Percentiles rank a stretch among this genome's conserved stretches.
phyloP scores from a whole-genome alignment of 64 coral and sea anemone species.

The Cladopsammia gracilis region DNA sequence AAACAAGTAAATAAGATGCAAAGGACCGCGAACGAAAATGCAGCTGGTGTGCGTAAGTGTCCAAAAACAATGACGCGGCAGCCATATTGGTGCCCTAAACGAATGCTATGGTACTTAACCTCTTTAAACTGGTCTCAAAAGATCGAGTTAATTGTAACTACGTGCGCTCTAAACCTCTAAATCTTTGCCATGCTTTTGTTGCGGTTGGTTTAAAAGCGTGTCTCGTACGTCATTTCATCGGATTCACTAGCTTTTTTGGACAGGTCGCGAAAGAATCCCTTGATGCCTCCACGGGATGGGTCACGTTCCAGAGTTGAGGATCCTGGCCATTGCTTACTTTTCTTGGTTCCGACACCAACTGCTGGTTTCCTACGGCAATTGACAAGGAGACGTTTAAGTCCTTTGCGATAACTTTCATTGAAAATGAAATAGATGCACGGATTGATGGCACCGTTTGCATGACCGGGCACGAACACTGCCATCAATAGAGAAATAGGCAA shows the following conservation, averaged over 20 bases:
- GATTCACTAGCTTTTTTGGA: slow-evolving; percentile 10
- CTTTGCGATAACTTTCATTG: slow-evolving; percentile 64
- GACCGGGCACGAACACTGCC: slow-evolving; percentile 32
- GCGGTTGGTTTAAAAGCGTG: neutral
- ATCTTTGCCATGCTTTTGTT: too few species aligned
- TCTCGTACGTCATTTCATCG: slow-evolving; percentile 27
- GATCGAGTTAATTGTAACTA: too few species aligned
- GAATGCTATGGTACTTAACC: too few species aligned
- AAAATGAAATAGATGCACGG: slow-evolving; percentile 85
- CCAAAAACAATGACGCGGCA: too few species aligned
- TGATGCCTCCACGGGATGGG: slow-evolving; percentile 32
- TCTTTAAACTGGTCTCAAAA: too few species aligned
- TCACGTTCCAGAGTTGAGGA: slow-evolving; percentile 36
- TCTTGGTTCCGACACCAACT: neutral
- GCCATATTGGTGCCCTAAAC: too few species aligned
- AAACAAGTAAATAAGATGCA: too few species aligned
- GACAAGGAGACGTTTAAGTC: neutral
- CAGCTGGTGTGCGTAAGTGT: too few species aligned
- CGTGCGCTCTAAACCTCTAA: too few species aligned
- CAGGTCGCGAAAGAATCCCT: slow-evolving; percentile 26
- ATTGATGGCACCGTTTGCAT: slow-evolving; percentile 85
- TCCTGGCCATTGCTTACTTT: slow-evolving; percentile 8
- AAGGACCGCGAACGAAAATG: too few species aligned
- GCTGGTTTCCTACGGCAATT: neutral
- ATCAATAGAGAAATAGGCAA: slow-evolving; percentile 11